Base-by-base conservation (phyloP, 2,797 vertebrate genomes). In the Apogon talboti region DNA sequence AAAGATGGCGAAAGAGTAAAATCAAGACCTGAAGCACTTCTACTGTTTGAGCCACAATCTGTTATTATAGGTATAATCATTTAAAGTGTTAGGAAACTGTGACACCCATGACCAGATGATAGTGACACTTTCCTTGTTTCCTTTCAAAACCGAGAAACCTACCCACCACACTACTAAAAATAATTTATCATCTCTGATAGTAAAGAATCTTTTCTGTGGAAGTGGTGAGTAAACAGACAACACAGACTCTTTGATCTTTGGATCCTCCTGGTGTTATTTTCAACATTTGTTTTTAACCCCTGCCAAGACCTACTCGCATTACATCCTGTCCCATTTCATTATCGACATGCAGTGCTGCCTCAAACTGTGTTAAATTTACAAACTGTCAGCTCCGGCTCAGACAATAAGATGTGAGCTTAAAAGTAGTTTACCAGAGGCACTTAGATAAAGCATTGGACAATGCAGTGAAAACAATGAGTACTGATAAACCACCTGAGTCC, bases 221-320 rank as follows among this genome's bases (percentile, higher is more conserved):
- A 59, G 28, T 12, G 2, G 13, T 18, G 47, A 3, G 57, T 52
- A 41, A 56, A 33, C 67, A 70, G 56, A 65, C 47, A 63, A 74
- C 77, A 65, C 16, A 47, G 18, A 48, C 52, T 18, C 52, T 70
- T 64, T 82, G 72, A 82, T 84, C 48, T 43, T 75, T 71, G 82
- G 6, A 75, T 64, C 24, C 43, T 51, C 48, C 64, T 18, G 37
- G 57, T 76, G 67, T 83, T 66, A 72, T 62, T 76, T 87, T 71
- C 76, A 57, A 69, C 59, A 56, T 78, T 61, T 75, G 71, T 72
- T 70, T 83, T 71, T 57, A 58, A 24, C 52, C 24, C 30, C 43
- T 72, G 76, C 84, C 79, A 82, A 78, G 37, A 57, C 43, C 60
- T 71, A 11, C 80, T 87, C 77, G 49, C 57, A 35, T 82, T 82